These are phyloP conservation scores for Parascotia fuliginaria DNA, from an alignment of 2,888 invertebrate species.

Conservation along the genomic window DNA sequence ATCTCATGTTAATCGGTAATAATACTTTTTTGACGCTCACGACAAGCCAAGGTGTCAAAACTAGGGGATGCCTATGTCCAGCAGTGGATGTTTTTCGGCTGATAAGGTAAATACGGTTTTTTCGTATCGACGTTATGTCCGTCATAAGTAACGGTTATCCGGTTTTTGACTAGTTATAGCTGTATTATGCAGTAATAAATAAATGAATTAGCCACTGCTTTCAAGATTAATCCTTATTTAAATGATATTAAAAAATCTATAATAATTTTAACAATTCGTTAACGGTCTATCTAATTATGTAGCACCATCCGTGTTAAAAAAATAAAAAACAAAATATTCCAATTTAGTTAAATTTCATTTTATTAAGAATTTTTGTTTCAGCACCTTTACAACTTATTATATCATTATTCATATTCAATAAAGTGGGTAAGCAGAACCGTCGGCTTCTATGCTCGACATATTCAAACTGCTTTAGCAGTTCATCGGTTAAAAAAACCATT, in stretches of 20 bases:
- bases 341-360: background rate
- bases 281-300: slow-evolving; percentile 34
- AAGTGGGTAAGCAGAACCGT: slow-evolving; percentile 6
- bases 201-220: background rate
- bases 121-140: too few species aligned
- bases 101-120: too few species aligned
- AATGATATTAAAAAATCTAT: background rate
- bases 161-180: too few species aligned
- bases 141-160: too few species aligned
- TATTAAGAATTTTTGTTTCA: background rate
- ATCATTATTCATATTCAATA: background rate
- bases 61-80: too few species aligned
- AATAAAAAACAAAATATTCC: slow-evolving; percentile 23
- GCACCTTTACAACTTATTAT: slow-evolving; percentile 3
- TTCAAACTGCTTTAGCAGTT: slow-evolving; percentile 14
- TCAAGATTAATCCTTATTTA: background rate
- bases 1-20: too few species aligned
- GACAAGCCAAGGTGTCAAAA: too few species aligned
- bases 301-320: slow-evolving; percentile 45
- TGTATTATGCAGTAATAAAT: too few species aligned
- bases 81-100: too few species aligned
- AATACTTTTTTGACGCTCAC: too few species aligned
- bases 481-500: slow-evolving; percentile 11
- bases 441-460: slow-evolving; percentile 17
- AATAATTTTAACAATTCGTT: slow-evolving; percentile 23